Percentiles rank a stretch among this genome's conserved stretches.
phyloP scores from a whole-genome alignment of 2,113 vertebrate species.

The Nothocercus julius region DNA sequence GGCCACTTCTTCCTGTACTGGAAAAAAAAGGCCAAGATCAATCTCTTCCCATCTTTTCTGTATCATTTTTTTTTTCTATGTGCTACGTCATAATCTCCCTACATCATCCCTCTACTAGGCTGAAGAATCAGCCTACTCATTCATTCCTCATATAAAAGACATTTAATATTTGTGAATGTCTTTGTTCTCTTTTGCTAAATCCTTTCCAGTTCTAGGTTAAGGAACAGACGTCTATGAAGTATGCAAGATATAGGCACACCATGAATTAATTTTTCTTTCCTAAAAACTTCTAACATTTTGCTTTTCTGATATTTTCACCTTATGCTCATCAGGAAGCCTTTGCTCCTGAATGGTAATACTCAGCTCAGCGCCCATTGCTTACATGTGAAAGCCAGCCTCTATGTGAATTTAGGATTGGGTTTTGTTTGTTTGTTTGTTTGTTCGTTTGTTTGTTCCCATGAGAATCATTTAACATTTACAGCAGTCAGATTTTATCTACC shows the following conservation, averaged over 20 bases:
- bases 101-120: too few relatives aligned
- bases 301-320: background rate
- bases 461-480: background rate
- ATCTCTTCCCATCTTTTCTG: background rate
- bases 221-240: too few relatives aligned
- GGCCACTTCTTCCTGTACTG: background rate
- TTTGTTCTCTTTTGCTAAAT: too few relatives aligned
- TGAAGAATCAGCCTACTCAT: too few relatives aligned
- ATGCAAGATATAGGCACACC: background rate
- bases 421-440: background rate
- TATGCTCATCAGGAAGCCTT: background rate
- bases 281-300: background rate
- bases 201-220: too few relatives aligned
- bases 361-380: background rate
- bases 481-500: background rate
- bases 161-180: too few relatives aligned
- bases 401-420: background rate
- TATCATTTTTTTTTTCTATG: background rate
- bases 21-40: background rate
- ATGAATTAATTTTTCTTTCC: background rate
- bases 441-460: background rate
- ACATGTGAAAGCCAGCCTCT: background rate
- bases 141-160: too few relatives aligned
- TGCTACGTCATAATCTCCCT: too few relatives aligned
- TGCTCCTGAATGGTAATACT: background rate